Evolutionary conservation across 2,888 invertebrate species (phyloP), one percentile per base, ranked within the genome.

Genomic region (Drosophila nr. medialis): DNA sequence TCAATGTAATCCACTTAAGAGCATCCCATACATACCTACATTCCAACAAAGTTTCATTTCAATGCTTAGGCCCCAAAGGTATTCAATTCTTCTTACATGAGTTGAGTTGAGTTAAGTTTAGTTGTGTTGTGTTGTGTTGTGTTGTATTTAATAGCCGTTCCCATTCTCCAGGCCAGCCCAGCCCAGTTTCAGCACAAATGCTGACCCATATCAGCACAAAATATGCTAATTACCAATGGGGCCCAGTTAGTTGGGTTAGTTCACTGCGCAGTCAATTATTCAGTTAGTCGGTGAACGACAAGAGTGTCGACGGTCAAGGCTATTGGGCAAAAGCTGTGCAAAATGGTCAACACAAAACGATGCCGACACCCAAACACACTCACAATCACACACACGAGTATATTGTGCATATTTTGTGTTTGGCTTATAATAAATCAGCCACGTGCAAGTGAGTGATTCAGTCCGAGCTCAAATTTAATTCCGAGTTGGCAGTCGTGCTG

Each of bases 181-280:
- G 77, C 80, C 77, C 70, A 78, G 80, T 77, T 86, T 74, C 67
- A 68, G 80, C 83, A 71, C 66, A 80, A 65, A 67, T 72, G 74
- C 84, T 87, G 86, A 90, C 86, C 86, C 86, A 87, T 90, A 90
- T 90, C 86, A 83, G 89, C 76, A 62, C 76, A 86, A 86, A 86
- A 86, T 87, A 87, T 87, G 86, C 82, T 87, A 87, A 87, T 87
- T 88, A 90, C 75, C 64, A 40, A 29, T 72, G 75, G 64, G 56
- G 64, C 66, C 49, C 63, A 68, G 63, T 59, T 74, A 67, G 59
- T 45, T 62, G 34, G 64, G 64, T 54, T 62, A 42, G 48, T 55
- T 64, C 64, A 60, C 49, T 45, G 38, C 56, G 21, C 50, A 64
- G 60, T 62, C 54, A 51, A 51, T 34, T 36, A 34, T 56, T 50